phyloP scores from a whole-genome alignment of 1,140 invertebrate genomes.

The Muscidifurax raptorellus region DNA sequence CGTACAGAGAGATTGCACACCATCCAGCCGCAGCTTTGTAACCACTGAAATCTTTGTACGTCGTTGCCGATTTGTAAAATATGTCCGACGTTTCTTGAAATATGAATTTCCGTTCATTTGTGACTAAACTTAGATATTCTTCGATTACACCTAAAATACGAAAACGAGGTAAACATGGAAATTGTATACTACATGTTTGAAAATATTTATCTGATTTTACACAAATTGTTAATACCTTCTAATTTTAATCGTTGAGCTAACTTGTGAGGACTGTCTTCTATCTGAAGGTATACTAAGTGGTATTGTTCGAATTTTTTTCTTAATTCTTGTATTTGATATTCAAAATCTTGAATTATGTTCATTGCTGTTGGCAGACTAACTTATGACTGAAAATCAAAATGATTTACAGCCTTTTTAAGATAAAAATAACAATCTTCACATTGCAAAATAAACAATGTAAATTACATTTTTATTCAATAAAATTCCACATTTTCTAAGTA shows the following conservation, averaged over 20 bases:
- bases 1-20: constrained; percentile 89
- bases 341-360: neutral
- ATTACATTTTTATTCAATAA: no score
- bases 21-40: constrained; percentile 88
- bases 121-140: constrained; percentile 85
- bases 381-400: neutral
- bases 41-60: constrained; percentile 84
- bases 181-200: neutral
- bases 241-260: constrained; percentile 83
- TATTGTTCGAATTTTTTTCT: constrained; percentile 82
- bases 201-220: neutral
- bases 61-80: constrained; percentile 82
- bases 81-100: constrained; percentile 84
- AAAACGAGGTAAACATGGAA: neutral
- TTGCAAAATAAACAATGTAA: no score
- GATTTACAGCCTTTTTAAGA: neutral
- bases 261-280: constrained; percentile 86
- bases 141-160: constrained; percentile 83
- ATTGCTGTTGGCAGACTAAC: neutral
- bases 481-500: no score
- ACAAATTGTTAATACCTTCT: constrained; percentile 77
- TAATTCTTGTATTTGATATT: constrained; percentile 77
- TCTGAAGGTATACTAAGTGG: constrained; percentile 84
- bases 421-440: no score
- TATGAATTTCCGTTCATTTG: constrained; percentile 87